Percentiles rank a stretch among this genome's conserved stretches.
phyloP scores from a whole-genome alignment of 2,113 vertebrate genomes.

The Bufo bufo region DNA sequence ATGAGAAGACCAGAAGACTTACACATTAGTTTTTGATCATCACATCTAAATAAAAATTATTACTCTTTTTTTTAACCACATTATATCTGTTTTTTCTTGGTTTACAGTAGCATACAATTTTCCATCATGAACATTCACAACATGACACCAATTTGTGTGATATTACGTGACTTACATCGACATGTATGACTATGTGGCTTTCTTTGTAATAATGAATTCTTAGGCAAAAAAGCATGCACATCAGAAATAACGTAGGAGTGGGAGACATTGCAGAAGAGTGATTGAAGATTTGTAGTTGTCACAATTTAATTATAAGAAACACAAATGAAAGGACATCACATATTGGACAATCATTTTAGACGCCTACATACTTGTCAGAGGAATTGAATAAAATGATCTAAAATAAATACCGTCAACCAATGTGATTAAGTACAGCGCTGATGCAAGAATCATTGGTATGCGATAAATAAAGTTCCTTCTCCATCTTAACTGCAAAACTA shows the following conservation, averaged over 20 bases:
- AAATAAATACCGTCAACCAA: constrained; percentile 16
- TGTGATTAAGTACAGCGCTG: constrained; percentile 12
- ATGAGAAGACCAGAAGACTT: background rate
- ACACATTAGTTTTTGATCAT: background rate
- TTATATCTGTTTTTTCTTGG: background rate
- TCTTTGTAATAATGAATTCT: constrained; percentile 28
- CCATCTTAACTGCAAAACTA: background rate
- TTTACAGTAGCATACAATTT: background rate
- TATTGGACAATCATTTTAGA: constrained; percentile 51
- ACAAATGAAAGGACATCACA: constrained; percentile 42
- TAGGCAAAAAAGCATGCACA: constrained; percentile 1
- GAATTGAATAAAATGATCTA: constrained; percentile 45
- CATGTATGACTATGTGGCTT: background rate
- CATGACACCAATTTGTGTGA: background rate
- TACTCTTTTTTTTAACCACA: no score
- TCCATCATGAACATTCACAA: background rate
- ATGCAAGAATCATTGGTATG: constrained; percentile 13
- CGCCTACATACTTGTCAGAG: constrained; percentile 55
- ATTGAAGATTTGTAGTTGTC: constrained; percentile 50
- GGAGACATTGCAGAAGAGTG: constrained; percentile 36
- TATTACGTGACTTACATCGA: background rate
- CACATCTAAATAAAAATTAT: no score
- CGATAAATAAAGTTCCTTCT: background rate
- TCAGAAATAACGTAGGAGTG: constrained; percentile 44
- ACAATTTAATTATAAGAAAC: constrained; percentile 55